Evolutionary conservation across 2,888 invertebrate genomes (phyloP).

Genomic region (Cataglyphis altisquamis): DNA sequence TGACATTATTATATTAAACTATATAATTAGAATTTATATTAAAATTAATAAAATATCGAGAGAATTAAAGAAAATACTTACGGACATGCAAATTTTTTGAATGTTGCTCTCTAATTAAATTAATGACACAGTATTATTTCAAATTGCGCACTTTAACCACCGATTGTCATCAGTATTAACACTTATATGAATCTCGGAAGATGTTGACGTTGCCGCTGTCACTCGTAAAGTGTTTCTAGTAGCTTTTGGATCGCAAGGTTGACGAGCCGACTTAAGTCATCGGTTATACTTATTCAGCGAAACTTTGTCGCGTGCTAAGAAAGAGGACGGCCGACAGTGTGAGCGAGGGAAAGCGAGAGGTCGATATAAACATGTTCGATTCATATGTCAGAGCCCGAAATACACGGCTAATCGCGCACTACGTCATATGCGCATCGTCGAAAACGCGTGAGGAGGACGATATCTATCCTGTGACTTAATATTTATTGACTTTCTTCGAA

Average conservation of each 20-base stretch:
- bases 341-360: conserved; percentile 56
- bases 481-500: conserved; percentile 6
- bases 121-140: not conserved
- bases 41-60: not conserved
- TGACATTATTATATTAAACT: not conserved
- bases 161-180: not conserved
- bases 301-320: conserved; percentile 31
- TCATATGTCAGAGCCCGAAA: conserved; percentile 76
- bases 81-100: not conserved
- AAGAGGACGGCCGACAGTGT: conserved; percentile 30
- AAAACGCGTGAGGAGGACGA: not conserved
- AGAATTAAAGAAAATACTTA: conserved; percentile 11
- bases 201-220: not conserved
- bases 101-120: not conserved
- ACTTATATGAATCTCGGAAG: conserved; percentile 3
- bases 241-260: conserved; percentile 49
- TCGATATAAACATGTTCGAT: conserved; percentile 67
- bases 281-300: conserved; percentile 46
- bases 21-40: not conserved
- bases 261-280: conserved; percentile 60
- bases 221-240: conserved; percentile 12
- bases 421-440: conserved; percentile 59
- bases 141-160: not conserved
- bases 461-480: conserved; percentile 12
- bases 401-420: conserved; percentile 64